A percentile compares a stretch with the other conserved stretches of the same genome.
Evolutionary conservation across 2,113 vertebrate genomes (phyloP).

Genomic region (Prionailurus viverrinus): DNA sequence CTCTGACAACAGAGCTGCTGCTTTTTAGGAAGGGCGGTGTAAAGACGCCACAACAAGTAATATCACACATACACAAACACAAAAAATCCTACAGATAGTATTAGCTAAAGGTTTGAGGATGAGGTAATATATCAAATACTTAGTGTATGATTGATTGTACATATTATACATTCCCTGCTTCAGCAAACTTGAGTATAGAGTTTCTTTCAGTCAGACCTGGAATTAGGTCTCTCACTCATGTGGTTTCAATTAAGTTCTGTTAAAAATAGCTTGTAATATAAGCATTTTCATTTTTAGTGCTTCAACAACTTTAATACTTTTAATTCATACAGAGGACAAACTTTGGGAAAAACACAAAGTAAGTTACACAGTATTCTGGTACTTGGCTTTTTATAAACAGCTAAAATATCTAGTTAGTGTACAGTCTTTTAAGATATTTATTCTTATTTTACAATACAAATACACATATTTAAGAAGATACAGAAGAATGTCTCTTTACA

Average conservation of each 20-base stretch:
- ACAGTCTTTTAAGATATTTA: constrained; percentile 53
- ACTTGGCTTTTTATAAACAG: constrained; percentile 24
- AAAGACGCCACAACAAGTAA: not conserved
- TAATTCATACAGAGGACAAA: constrained; percentile 67
- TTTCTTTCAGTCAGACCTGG: constrained; percentile 78
- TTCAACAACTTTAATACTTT: constrained; percentile 74
- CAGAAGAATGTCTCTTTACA: constrained; percentile 45
- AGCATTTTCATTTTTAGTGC: constrained; percentile 76
- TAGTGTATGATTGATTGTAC: constrained; percentile 55
- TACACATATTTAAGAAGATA: constrained; percentile 49
- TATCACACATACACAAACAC: not conserved
- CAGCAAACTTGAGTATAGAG: constrained; percentile 69
- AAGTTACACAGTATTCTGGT: constrained; percentile 16
- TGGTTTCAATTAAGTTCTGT: constrained; percentile 82
- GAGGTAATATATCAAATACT: constrained; percentile 49
- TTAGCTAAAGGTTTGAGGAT: constrained; percentile 44
- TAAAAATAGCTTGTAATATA: constrained; percentile 81
- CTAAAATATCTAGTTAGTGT: constrained; percentile 39
- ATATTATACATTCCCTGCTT: constrained; percentile 68
- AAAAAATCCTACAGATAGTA: constrained; percentile 3
- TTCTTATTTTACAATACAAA: constrained; percentile 66
- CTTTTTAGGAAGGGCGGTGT: constrained; percentile 47
- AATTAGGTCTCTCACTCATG: constrained; percentile 81
- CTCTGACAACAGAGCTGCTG: not conserved
- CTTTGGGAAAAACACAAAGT: constrained; percentile 3